phyloP scores from a whole-genome alignment of 2,888 invertebrate species.

The Ptilodon capucinus region DNA sequence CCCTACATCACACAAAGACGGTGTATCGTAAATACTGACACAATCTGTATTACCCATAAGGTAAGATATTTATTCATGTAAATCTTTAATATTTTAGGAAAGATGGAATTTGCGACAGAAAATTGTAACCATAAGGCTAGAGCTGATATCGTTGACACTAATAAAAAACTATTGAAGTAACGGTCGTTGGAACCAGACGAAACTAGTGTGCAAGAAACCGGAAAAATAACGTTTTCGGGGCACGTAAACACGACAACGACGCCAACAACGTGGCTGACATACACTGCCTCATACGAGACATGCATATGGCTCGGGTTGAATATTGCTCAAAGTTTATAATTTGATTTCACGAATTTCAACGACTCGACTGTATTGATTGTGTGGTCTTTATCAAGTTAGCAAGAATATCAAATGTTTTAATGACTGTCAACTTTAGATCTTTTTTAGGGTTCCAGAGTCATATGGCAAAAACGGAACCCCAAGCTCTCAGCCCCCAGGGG shows the following conservation, averaged over 20 bases:
- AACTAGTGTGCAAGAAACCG: constrained; percentile 68
- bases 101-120: neutral
- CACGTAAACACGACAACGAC: constrained; percentile 50
- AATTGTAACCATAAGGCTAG: neutral
- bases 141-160: constrained; percentile 18
- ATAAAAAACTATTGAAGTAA: constrained; percentile 53
- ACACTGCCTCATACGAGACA: constrained; percentile 59
- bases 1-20: no score
- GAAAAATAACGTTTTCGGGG: constrained; percentile 75
- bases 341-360: neutral
- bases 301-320: constrained; percentile 36
- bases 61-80: neutral
- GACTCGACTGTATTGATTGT: neutral
- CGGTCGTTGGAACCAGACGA: constrained; percentile 55
- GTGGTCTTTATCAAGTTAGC: neutral
- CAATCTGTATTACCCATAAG: no score
- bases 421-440: neutral
- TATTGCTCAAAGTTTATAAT: constrained; percentile 11
- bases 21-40: no score
- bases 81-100: no score
- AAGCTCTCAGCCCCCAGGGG: no score
- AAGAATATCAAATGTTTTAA: neutral
- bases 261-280: constrained; percentile 45
- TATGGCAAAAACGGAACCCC: no score
- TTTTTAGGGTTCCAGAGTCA: no score